phyloP scores from a whole-genome alignment of 1,140 invertebrate genomes.

The Drosophila ananassae region DNA sequence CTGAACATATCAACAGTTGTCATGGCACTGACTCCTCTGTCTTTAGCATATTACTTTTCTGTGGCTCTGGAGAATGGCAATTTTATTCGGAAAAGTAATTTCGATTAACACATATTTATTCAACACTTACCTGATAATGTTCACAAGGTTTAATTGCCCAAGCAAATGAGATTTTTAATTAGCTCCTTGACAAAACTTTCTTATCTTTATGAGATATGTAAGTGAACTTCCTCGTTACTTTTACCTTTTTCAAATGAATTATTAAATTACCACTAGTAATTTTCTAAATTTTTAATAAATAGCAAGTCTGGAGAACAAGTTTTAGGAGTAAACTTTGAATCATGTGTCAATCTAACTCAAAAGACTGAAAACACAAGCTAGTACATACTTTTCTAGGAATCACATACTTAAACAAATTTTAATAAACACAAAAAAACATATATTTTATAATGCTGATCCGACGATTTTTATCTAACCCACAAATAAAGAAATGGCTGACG shows the following conservation, averaged over 20 bases:
- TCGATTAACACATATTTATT: slow-evolving; percentile 6
- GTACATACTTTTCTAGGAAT: neutral
- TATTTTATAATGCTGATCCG: no score
- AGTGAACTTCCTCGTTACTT: slow-evolving; percentile 12
- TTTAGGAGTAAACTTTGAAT: no score
- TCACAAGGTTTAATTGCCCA: neutral
- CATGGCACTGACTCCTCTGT: slow-evolving; percentile 40
- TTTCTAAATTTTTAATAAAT: no score
- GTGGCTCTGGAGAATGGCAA: neutral
- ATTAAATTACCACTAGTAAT: no score
- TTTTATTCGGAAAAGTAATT: slow-evolving; percentile 3
- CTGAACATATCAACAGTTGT: slow-evolving; percentile 67
- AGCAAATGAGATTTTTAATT: slow-evolving; percentile 8
- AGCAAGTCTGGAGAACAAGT: no score
- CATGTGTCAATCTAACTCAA: no score
- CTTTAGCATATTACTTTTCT: slow-evolving; percentile 1
- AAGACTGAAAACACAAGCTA: no score
- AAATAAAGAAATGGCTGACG: no score
- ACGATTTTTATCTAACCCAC: no score
- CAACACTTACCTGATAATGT: slow-evolving; percentile 21
- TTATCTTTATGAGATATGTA: neutral
- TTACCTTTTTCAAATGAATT: neutral
- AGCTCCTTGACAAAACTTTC: neutral
- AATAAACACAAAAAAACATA: no score
- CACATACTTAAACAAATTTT: no score